Evolutionary conservation across 2,797 vertebrate species (phyloP).

Genomic region (Saxicola maurus): DNA sequence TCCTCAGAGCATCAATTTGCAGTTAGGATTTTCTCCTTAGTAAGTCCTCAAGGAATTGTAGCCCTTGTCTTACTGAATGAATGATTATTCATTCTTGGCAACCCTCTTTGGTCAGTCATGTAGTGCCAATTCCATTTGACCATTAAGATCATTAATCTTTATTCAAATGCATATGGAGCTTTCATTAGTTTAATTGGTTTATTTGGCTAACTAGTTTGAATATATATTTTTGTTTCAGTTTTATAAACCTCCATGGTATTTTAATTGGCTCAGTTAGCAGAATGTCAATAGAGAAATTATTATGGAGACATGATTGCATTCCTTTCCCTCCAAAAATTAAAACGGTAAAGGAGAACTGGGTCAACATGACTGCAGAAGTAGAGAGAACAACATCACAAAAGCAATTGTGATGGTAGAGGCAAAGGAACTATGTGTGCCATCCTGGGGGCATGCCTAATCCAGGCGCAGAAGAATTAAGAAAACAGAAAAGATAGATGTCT

Average conservation of each 20-base stretch:
- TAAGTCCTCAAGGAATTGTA: not conserved
- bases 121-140: not conserved
- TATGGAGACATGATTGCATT: not conserved
- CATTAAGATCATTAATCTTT: not conserved
- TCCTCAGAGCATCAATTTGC: not conserved
- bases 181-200: not conserved
- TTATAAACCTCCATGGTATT: not conserved
- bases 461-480: too few relatives aligned
- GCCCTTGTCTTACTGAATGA: not conserved
- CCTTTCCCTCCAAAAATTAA: not conserved
- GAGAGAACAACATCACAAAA: not conserved
- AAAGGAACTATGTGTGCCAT: not conserved
- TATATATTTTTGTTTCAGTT: not conserved
- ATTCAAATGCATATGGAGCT: not conserved
- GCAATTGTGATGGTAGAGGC: not conserved
- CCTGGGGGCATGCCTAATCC: too few relatives aligned
- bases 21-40: not conserved
- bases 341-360: not conserved
- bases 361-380: not conserved
- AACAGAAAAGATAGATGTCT: too few relatives aligned
- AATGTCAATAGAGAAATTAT: not conserved
- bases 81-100: not conserved
- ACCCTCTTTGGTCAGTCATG: not conserved
- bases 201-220: not conserved
- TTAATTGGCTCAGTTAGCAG: not conserved